These are phyloP conservation scores for Idaea straminata DNA, from an alignment of 2,888 invertebrate species.

Conservation along the genomic window DNA sequence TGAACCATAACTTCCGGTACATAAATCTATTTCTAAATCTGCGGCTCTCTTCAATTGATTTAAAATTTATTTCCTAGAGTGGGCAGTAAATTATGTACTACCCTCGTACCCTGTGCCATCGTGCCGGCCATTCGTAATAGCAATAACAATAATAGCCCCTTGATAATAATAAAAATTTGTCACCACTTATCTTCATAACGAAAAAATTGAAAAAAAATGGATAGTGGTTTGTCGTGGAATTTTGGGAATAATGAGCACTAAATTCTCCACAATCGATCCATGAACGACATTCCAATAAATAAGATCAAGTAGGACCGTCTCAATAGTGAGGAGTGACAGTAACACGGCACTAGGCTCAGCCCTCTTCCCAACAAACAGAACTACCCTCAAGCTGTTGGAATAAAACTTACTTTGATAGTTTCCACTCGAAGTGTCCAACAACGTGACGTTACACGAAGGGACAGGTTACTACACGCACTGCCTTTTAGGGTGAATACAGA, in stretches of 20 bases:
- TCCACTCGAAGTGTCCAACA: background rate
- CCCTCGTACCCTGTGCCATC: background rate
- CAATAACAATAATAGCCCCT: too few species aligned
- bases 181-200: too few species aligned
- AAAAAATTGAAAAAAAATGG: too few species aligned
- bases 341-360: background rate
- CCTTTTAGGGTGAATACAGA: background rate
- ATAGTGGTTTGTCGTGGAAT: too few species aligned
- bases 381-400: background rate
- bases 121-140: too few species aligned
- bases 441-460: background rate
- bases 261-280: too few species aligned
- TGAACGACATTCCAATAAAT: too few species aligned
- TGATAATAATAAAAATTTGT: too few species aligned
- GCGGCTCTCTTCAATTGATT: background rate
- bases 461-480: background rate
- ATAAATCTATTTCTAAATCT: background rate
- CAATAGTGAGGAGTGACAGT: background rate
- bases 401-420: slow-evolving; percentile 1
- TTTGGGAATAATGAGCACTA: too few species aligned
- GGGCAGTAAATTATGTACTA: background rate
- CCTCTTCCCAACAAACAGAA: background rate
- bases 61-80: background rate
- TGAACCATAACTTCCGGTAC: background rate
- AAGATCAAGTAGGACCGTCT: background rate